phyloP scores from a whole-genome alignment of 23 tunicate species.

The Ascidia mentula region DNA sequence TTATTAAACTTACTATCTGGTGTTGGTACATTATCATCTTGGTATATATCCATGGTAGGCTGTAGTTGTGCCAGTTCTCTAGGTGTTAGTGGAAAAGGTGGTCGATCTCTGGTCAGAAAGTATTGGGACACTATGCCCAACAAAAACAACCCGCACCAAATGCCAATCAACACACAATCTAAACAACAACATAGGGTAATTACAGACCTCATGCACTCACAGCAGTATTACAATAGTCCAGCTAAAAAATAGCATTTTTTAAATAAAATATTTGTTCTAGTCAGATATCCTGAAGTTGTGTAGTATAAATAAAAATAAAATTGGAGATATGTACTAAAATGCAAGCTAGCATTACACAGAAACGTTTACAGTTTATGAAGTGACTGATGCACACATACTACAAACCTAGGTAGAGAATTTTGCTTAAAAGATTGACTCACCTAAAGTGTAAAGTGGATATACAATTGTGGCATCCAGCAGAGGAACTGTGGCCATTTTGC shows the following conservation, averaged over 20 bases:
- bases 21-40: not conserved
- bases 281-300: no score
- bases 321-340: no score
- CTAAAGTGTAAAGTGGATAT: not conserved
- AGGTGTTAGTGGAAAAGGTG: not conserved
- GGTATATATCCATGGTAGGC: not conserved
- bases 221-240: no score
- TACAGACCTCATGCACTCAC: no score
- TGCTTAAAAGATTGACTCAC: not conserved
- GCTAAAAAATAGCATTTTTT: no score
- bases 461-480: constrained; percentile 1
- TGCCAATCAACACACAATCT: not conserved
- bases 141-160: not conserved
- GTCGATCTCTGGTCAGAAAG: not conserved
- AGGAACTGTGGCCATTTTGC: not conserved
- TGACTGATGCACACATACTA: no score
- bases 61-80: not conserved
- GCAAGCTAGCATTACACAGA: no score
- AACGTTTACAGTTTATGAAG: no score
- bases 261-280: no score
- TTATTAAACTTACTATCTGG: not conserved
- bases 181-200: no score
- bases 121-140: not conserved
- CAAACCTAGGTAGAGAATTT: no score
- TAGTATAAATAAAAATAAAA: no score